phyloP scores from a whole-genome alignment of 2,888 invertebrate genomes.

The Drosophila recens region DNA sequence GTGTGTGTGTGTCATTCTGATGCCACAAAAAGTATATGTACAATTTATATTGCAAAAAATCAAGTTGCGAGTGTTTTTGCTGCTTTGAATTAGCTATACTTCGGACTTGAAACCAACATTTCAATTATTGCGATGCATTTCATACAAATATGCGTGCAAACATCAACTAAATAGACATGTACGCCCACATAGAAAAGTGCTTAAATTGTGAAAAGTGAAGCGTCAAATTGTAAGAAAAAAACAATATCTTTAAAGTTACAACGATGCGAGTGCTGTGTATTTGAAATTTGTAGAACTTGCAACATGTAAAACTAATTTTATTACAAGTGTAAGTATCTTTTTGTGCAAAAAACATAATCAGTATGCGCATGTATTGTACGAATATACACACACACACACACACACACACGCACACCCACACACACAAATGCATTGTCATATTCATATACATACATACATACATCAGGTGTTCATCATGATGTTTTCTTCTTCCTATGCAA shows the following conservation, averaged over 20 bases:
- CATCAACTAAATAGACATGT: not conserved
- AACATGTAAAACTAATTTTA: conserved; percentile 13
- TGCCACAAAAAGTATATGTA: conserved; percentile 32
- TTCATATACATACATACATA: not conserved
- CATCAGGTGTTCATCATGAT: conserved; percentile 6
- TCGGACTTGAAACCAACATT: not conserved
- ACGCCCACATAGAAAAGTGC: not conserved
- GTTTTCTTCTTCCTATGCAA: not conserved
- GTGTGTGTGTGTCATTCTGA: conserved; percentile 27
- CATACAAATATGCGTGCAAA: not conserved
- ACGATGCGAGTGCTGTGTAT: not conserved
- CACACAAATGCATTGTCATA: conserved; percentile 14
- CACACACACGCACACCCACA: too few relatives aligned
- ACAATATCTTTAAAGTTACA: not conserved
- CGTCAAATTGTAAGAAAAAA: conserved; percentile 6
- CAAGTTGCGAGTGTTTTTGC: conserved; percentile 7
- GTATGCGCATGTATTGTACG: conserved; percentile 28
- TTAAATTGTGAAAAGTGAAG: conserved; percentile 31
- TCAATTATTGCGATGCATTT: not conserved
- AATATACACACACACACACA: conserved; percentile 10
- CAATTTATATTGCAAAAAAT: conserved; percentile 37
- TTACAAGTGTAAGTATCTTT: conserved; percentile 31
- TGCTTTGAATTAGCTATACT: conserved; percentile 3
- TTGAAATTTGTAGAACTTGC: not conserved
- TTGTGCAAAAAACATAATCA: conserved; percentile 5